phyloP scores from a whole-genome alignment of 2,888 invertebrate genomes.

The Amblyjoppa proteus region DNA sequence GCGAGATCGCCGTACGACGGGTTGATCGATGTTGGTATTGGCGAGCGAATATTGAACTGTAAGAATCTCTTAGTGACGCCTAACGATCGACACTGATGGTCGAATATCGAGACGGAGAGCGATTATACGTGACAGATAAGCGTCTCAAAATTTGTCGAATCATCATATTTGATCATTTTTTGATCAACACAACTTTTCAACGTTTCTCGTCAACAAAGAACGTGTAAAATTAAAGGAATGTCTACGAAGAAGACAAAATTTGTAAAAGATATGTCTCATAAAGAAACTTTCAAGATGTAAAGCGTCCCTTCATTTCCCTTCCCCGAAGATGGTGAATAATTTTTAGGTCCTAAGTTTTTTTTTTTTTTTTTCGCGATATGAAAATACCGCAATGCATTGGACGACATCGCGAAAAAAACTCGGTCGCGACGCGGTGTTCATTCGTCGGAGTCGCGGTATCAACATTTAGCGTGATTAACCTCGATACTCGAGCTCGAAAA shows the following conservation, averaged over 20 bases:
- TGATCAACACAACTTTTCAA: too few species aligned
- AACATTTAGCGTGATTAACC: conserved; percentile 24
- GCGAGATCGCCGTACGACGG: not conserved
- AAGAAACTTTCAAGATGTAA: not conserved
- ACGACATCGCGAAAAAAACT: conserved; percentile 6
- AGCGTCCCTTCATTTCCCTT: not conserved
- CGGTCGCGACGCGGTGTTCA: conserved; percentile 14
- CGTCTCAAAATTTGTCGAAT: too few species aligned
- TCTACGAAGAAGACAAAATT: not conserved
- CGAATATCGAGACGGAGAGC: not conserved
- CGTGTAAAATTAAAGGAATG: not conserved
- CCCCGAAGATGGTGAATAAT: not conserved
- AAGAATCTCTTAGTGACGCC: not conserved
- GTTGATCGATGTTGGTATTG: not conserved
- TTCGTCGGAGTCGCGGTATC: conserved; percentile 2
- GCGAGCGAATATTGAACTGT: not conserved
- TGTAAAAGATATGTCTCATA: not conserved
- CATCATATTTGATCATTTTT: too few species aligned
- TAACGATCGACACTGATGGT: not conserved
- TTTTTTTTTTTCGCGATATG: not conserved
- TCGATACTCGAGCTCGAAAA: conserved; percentile 32
- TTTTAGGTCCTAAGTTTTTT: not conserved
- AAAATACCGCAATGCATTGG: not conserved
- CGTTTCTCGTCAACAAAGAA: too few species aligned
- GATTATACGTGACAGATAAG: not conserved